A percentile compares a stretch with the other conserved stretches of the same genome.
Evolutionary conservation across 1,140 invertebrate species (phyloP).

Genomic region (Listronotus oregonensis): DNA sequence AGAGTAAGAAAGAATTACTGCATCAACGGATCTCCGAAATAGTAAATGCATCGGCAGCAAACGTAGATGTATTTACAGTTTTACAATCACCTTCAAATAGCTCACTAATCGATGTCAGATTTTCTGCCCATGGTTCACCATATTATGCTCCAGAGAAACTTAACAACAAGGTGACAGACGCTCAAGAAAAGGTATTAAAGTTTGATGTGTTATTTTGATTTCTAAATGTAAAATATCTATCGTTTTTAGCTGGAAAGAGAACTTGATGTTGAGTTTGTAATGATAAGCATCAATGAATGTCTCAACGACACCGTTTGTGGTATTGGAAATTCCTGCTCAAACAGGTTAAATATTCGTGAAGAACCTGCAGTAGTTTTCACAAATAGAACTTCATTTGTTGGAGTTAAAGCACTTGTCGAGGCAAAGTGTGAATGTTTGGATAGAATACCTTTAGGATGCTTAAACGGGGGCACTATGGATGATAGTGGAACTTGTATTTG

Average conservation of each 20-base stretch:
- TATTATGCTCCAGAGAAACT: slow-evolving; percentile 86
- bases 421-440: slow-evolving; percentile 64
- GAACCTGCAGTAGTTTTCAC: slow-evolving; percentile 82
- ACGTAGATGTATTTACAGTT: slow-evolving; percentile 93
- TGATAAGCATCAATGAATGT: slow-evolving; percentile 89
- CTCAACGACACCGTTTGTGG: slow-evolving; percentile 68
- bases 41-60: slow-evolving; percentile 75
- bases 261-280: slow-evolving; percentile 73
- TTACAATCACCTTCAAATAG: slow-evolving; percentile 68
- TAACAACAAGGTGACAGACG: slow-evolving; percentile 68
- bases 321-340: slow-evolving; percentile 74
- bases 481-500: slow-evolving; percentile 64
- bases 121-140: slow-evolving; percentile 89
- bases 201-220: slow-evolving; percentile 4
- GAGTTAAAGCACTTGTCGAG: slow-evolving; percentile 79
- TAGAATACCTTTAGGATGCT: slow-evolving; percentile 62
- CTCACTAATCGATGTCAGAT: slow-evolving; percentile 78
- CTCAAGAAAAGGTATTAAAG: slow-evolving; percentile 61
- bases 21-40: slow-evolving; percentile 71
- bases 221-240: slow-evolving; percentile 12
- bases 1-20: slow-evolving; percentile 77
- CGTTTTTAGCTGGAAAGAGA: slow-evolving; percentile 66
- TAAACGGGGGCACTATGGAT: slow-evolving; percentile 68
- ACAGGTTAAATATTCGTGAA: slow-evolving; percentile 67
- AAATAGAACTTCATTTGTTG: slow-evolving; percentile 88